Evolutionary conservation across 1,140 invertebrate species (phyloP).

Genomic region (Lamellibrachia luymesi): DNA sequence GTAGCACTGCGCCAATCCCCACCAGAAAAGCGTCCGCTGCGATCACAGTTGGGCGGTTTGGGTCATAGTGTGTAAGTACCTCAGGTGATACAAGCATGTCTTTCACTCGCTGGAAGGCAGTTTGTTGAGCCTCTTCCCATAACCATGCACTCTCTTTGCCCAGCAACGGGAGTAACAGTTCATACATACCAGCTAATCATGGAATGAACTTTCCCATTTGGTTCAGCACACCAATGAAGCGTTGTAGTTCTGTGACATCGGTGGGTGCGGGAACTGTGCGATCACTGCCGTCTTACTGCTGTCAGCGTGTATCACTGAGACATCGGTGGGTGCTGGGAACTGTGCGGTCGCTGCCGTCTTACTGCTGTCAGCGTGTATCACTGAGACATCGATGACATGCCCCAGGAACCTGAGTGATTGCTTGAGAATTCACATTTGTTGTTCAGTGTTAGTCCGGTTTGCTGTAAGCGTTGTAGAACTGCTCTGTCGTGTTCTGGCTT

Average conservation of each 20-base stretch:
- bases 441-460: constrained; percentile 9
- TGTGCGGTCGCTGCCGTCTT: constrained; percentile 40
- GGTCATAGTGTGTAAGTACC: constrained; percentile 30
- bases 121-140: constrained; percentile 24
- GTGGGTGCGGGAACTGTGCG: too few species aligned
- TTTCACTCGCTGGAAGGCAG: constrained; percentile 23
- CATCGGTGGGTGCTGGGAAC: not conserved
- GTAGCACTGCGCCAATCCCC: constrained; percentile 33
- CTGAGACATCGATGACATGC: not conserved
- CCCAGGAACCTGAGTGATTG: constrained; percentile 6
- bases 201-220: constrained; percentile 27
- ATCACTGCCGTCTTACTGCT: too few species aligned
- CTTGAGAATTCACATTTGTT: constrained; percentile 20
- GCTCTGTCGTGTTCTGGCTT: too few species aligned
- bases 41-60: constrained; percentile 12
- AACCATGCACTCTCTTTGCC: constrained; percentile 21
- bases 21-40: constrained; percentile 25
- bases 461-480: not conserved
- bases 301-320: too few species aligned
- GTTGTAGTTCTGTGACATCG: constrained; percentile 28
- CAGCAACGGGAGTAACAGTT: constrained; percentile 20
- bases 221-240: constrained; percentile 35
- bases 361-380: constrained; percentile 29
- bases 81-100: constrained; percentile 26
- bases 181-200: constrained; percentile 9